phyloP scores from a whole-genome alignment of 2,797 vertebrate genomes.

The Muraenolepis orangiensis region DNA sequence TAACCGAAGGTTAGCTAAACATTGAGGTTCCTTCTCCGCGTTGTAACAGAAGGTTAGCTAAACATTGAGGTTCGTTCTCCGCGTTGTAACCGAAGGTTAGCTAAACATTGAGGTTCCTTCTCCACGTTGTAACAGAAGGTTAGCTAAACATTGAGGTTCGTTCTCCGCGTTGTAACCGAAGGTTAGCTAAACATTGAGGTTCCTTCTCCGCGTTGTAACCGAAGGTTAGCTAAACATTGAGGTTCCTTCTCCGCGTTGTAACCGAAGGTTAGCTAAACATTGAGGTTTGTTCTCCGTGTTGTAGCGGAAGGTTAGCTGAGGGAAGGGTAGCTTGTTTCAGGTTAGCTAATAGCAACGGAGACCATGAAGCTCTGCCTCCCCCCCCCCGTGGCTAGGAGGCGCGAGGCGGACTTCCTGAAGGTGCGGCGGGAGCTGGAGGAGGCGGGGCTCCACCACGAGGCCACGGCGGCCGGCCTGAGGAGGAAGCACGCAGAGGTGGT shows the following conservation, averaged over 20 bases:
- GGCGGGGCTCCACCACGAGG: constrained; percentile 83
- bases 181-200: not conserved
- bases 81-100: too few species aligned
- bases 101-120: too few species aligned
- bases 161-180: too few species aligned
- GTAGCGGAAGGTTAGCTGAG: not conserved
- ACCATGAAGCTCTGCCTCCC: not conserved
- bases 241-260: too few species aligned
- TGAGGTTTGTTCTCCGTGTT: not conserved
- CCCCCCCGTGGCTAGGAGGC: constrained; percentile 68
- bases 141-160: too few species aligned
- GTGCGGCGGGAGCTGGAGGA: constrained; percentile 87
- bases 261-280: not conserved
- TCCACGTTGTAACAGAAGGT: too few species aligned
- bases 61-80: too few species aligned
- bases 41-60: too few species aligned
- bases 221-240: not conserved
- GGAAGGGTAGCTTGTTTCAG: not conserved
- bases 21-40: too few species aligned
- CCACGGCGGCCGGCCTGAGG: constrained; percentile 71
- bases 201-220: not conserved
- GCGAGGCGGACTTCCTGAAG: constrained; percentile 85
- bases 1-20: too few species aligned
- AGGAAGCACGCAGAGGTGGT: constrained; percentile 83
- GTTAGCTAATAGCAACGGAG: not conserved